Evolutionary conservation across 2,888 invertebrate genomes (phyloP).

Genomic region (Beris morrisii): DNA sequence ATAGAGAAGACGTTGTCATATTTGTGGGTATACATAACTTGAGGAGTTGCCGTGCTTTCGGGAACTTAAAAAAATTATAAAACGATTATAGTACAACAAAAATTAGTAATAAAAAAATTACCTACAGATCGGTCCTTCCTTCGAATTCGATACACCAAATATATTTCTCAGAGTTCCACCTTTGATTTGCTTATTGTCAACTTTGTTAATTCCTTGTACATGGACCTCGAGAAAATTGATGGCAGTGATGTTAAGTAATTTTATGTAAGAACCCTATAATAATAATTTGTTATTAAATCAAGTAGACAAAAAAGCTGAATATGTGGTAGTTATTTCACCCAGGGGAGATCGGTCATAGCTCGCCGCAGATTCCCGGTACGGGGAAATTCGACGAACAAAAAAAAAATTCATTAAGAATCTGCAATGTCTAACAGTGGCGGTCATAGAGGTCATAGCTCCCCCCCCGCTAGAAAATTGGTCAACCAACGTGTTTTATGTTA

Average conservation of each 20-base stretch:
- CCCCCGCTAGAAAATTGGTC: too few species aligned
- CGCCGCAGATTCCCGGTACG: too few species aligned
- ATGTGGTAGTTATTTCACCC: too few species aligned
- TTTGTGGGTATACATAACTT: conserved; percentile 45
- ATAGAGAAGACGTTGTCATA: conserved; percentile 53
- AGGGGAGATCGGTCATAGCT: too few species aligned
- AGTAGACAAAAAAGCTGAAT: too few species aligned
- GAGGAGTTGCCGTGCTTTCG: conserved; percentile 50
- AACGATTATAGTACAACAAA: too few species aligned
- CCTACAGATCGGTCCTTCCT: conserved; percentile 58
- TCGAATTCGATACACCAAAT: conserved; percentile 57
- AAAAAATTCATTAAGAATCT: too few species aligned
- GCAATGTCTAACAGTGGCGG: too few species aligned
- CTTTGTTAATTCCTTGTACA: conserved; percentile 57
- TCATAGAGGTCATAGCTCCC: too few species aligned
- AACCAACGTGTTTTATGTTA: too few species aligned
- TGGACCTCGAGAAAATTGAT: conserved; percentile 49
- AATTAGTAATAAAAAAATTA: background rate
- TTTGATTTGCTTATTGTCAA: conserved; percentile 45
- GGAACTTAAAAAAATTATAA: conserved; percentile 52
- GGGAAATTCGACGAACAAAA: too few species aligned
- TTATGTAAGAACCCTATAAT: conserved; percentile 51
- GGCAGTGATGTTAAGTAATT: conserved; percentile 49
- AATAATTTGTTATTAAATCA: too few species aligned
- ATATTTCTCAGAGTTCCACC: conserved; percentile 50